Evolutionary conservation across 2,113 vertebrate species (phyloP), one percentile per base, ranked within the genome.

Genomic region (Chlamydotis undulata): DNA sequence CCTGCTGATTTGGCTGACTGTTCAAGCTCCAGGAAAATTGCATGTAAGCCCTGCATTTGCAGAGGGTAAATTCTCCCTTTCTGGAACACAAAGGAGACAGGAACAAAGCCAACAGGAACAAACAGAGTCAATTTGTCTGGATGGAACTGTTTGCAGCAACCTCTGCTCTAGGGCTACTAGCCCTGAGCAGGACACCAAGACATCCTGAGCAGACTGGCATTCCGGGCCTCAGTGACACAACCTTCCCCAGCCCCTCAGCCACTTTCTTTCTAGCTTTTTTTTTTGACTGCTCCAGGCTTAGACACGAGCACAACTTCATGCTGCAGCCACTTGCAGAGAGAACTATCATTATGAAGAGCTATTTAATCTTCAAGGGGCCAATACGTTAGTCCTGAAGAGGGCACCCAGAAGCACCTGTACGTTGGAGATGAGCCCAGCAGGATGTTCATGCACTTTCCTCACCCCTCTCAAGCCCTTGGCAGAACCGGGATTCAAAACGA

Each of bases 1-100:
- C 75, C 92, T 86, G 85, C 85, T 95, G 91, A 82, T 94, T 92
- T 95, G 95, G 70, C 93, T 88, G 71, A 86, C 75, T 67, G 49
- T 71, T n/a, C 4, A 6, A 88, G 71, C 70, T 94, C 87, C 71
- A 88, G 88, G 87, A 96, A 92, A 96, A 91, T 9, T 76, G 63
- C 71, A 70, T 57, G 45, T 70, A 90, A 80, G 64, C 21, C 63
- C 31, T 90, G 83, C 35, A 80, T 70, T 83, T 73, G 63, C 56
- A 83, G 64, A 91, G 83, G 52, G 71, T 95, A 92, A 94, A 95
- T 82, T 93, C 65, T 84, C 71, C 35, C 43, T 64, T 85, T 90
- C 71, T 87, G 70, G 83, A 93, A 81, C 68, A 81, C 64, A 67
- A 75, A 88, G 35, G 43, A 87, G n/a, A 76, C 31, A 94, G 61